Conservation (phyloP, 2,888 invertebrate genomes). For the Busseola fusca region DNA sequence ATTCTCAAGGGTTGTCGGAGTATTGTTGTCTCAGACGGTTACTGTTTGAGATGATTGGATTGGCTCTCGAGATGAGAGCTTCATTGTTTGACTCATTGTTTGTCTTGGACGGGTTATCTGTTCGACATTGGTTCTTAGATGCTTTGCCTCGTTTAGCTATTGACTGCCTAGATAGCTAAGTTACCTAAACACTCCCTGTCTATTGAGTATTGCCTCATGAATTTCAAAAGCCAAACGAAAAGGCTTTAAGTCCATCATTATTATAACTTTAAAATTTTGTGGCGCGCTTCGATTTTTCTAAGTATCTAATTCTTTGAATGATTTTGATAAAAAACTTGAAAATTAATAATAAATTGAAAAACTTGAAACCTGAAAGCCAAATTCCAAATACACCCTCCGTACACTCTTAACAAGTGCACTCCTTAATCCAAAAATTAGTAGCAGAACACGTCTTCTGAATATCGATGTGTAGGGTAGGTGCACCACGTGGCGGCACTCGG, state of each 20-base stretch:
- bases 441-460: slow-evolving; percentile 57
- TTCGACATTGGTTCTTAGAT: slow-evolving; percentile 51
- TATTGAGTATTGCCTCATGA: not conserved
- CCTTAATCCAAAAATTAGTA: slow-evolving; percentile 63
- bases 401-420: slow-evolving; percentile 41
- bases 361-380: not conserved
- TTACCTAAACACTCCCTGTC: slow-evolving; percentile 19
- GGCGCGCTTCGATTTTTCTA: not conserved
- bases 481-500: slow-evolving; percentile 68
- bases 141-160: slow-evolving; percentile 37
- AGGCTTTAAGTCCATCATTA: not conserved
- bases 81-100: slow-evolving; percentile 79
- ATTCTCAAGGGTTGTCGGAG: slow-evolving; percentile 84
- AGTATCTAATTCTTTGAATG: not conserved
- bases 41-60: slow-evolving; percentile 88
- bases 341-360: not conserved
- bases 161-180: slow-evolving; percentile 22
- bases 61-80: slow-evolving; percentile 80
- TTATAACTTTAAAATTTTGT: too few species aligned
- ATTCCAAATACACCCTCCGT: slow-evolving; percentile 3
- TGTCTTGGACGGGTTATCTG: slow-evolving; percentile 65
- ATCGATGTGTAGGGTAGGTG: slow-evolving; percentile 62
- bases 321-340: too few species aligned
- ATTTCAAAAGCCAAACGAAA: not conserved
- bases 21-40: slow-evolving; percentile 84